Evolutionary conservation across 1,140 invertebrate species (phyloP).

Genomic region (Atopsyche davidsoni): DNA sequence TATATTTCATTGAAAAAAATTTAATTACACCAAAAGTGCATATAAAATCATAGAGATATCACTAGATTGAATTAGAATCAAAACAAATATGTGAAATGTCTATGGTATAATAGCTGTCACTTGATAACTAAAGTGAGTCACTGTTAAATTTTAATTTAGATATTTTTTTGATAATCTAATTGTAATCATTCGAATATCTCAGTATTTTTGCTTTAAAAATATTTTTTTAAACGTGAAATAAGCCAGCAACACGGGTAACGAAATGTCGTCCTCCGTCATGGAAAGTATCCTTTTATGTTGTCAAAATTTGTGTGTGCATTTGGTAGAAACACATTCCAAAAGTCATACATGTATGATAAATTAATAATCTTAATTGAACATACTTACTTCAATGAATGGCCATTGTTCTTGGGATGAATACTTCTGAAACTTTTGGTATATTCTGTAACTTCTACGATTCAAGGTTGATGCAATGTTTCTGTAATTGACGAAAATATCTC

Average conservation of each 20-base stretch:
- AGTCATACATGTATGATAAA: not conserved
- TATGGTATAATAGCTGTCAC: too few relatives aligned
- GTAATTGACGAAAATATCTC: too few relatives aligned
- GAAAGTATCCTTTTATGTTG: constrained; percentile 73
- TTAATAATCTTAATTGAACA: constrained; percentile 6
- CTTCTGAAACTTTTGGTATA: too few relatives aligned
- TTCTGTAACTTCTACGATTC: too few relatives aligned
- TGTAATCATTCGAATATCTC: too few relatives aligned
- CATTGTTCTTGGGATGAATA: constrained; percentile 1
- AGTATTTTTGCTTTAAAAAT: constrained; percentile 7
- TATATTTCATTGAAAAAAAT: too few relatives aligned
- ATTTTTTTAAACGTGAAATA: constrained; percentile 34
- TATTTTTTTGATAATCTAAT: too few relatives aligned
- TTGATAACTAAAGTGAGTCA: constrained; percentile 3
- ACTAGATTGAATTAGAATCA: too few relatives aligned
- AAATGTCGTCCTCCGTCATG: constrained; percentile 80
- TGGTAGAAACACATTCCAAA: not conserved
- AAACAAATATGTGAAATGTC: too few relatives aligned
- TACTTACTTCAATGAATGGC: constrained; percentile 4
- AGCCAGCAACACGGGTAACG: constrained; percentile 65
- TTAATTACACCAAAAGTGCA: too few relatives aligned
- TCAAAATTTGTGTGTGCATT: constrained; percentile 11
- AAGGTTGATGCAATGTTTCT: too few relatives aligned
- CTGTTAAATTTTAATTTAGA: not conserved
- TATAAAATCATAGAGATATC: too few relatives aligned